Evolutionary conservation across 2,113 vertebrate species (phyloP), one percentile per base, ranked within the genome.

Genomic region (Strigops habroptila): DNA sequence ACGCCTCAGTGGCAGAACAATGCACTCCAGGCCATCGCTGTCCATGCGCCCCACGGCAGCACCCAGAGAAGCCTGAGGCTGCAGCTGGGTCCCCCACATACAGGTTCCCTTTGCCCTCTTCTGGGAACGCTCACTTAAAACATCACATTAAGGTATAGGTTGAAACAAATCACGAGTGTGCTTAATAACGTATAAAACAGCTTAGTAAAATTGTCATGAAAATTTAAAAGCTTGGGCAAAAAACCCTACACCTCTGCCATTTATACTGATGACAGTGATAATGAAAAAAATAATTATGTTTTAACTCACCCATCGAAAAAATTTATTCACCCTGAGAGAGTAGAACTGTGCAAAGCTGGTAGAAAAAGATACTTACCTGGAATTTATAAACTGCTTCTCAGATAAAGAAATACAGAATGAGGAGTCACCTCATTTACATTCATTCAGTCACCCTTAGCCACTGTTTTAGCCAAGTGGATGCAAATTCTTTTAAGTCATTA

Each of bases 171-270:
- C 83, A 96, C 60, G 62, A 83, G 67, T 95, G 96, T 96, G 93
- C 92, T 97, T 97, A 97, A 97, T 96, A 96, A 96, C 69, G 70
- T 96, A 96, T 96, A 96, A 97, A 96, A 94, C 89, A 93, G 92
- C 95, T 95, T 96, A 95, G 91, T 97, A 96, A 96, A 96, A 92
- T 96, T 96, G 93, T 96, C 96, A 96, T 96, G 96, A 97, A 96
- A 96, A 97, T 97, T 97, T 97, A 96, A 96, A 96, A 93, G 96
- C 92, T 94, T 80, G 92, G 93, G 92, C 92, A 95, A 96, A 96
- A 89, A 92, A 12, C 75, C 70, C 83, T 91, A 87, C 86, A 96
- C 93, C 96, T 96, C 91, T 96, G 88, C 86, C 96, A 94, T 96
- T 96, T 96, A 92, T 94, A 96, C 92, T 87, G 96, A 97, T 96